Base-by-base conservation (phyloP, 2,113 vertebrate species). In the Silurus meridionalis region DNA sequence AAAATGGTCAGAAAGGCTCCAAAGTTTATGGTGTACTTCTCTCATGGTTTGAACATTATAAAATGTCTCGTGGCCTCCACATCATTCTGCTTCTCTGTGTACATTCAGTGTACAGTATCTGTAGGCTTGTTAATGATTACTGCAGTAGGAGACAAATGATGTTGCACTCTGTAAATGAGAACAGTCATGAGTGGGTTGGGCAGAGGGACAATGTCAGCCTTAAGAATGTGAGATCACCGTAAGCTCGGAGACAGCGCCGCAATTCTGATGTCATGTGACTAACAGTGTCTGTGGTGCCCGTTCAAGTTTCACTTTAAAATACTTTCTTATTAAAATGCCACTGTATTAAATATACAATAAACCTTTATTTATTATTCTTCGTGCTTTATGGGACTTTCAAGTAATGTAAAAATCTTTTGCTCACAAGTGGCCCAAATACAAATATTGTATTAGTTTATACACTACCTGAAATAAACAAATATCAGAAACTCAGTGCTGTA, bases 211-310 rank as follows among this genome's bases (percentile, higher is more conserved):
- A 89, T 87, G 81, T 53, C 14, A 58, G 86, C 53, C 60, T 86
- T 78, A 90, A 72, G 84, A 82, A 71, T 85, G 82, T 86, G 84
- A 88, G 72, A 46, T 86, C 82, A 86, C 66, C 67, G 84, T 84
- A 80, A 88, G 69, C 86, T 86, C 55, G 71, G 87, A 82, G 86
- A 90, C 55, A 23, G 84, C 67, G 46, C 84, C 78, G 17, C 71
- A 50, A 88, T 60, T 53, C 61, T 86, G 84, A 86, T 82, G 86
- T 88, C 89, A 88, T 87, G 67, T 37, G 71, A 77, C 53, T 53
- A 67, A 83, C 86, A 83, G 86, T 37, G 37, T 37, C 37, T 37
- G 37, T 83, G 28, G 52, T 25, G 80, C 52, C 71, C 83, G 77
- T 66, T 78, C 21, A 78, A 5, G 23, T 72, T 69, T 67, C 37